Percentiles rank a stretch among this genome's conserved stretches.
These are phyloP conservation scores for Tenualosa thibaudeaui DNA, from an alignment of 2,797 vertebrate genomes.

Conservation along the genomic window DNA sequence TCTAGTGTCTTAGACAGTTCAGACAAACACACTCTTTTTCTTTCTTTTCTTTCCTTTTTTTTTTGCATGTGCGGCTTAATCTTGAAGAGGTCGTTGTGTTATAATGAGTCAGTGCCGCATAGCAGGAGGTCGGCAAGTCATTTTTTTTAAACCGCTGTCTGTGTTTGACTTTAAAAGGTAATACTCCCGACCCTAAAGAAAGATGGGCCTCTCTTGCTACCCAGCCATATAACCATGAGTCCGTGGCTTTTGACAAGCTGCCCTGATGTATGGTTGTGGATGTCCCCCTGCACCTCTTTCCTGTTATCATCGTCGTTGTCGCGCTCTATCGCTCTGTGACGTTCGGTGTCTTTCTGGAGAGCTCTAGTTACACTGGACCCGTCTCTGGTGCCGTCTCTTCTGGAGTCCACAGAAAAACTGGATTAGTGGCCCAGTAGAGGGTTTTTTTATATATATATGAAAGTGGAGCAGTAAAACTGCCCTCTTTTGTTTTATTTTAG, in stretches of 20 bases:
- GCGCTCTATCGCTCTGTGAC: not conserved
- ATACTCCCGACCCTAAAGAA: not conserved
- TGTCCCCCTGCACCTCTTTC: not conserved
- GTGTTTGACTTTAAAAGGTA: slow-evolving; percentile 19
- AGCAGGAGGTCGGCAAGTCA: not conserved
- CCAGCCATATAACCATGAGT: not conserved
- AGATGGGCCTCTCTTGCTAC: not conserved
- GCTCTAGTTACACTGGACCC: not conserved
- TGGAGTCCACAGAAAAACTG: slow-evolving; percentile 47
- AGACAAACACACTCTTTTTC: slow-evolving; percentile 1
- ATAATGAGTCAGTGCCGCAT: not conserved
- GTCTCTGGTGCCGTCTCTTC: slow-evolving; percentile 38
- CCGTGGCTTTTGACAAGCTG: not conserved
- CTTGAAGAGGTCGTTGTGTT: not conserved
- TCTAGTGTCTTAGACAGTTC: slow-evolving; percentile 18
- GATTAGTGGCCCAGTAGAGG: slow-evolving; percentile 56
- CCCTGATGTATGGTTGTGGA: not conserved
- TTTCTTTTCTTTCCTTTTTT: not conserved
- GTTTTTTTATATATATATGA: slow-evolving; percentile 42
- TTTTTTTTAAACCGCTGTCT: not conserved
- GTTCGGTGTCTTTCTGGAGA: not conserved
- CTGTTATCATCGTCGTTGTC: not conserved
- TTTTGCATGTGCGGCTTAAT: not conserved
- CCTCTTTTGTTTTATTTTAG: slow-evolving; percentile 60
- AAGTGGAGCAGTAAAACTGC: slow-evolving; percentile 46